Evolutionary conservation across 2,888 invertebrate genomes (phyloP), one percentile per base, ranked within the genome.

Genomic region (Leucoptera coffeella): DNA sequence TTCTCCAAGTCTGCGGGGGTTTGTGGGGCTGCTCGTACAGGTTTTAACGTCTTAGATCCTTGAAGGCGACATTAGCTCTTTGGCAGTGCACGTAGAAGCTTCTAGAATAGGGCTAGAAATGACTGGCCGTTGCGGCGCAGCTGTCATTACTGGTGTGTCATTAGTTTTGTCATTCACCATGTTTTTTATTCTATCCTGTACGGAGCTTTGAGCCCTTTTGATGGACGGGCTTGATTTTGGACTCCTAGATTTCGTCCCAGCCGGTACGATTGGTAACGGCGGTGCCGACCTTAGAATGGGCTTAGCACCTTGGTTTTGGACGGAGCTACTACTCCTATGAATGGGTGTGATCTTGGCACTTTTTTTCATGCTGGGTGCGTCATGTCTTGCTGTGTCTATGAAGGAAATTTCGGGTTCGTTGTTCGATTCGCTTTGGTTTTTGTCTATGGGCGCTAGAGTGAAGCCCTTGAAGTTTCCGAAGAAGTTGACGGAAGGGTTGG

Each of bases 401-500:
- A 25, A 15, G 1, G 50, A 45, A 10, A 44, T 42, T 28, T 41
- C 46, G 3, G 35, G 22, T 2, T 40, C 39, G 12, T 43, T 39
- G 14, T 33, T 32, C 7, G 35, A 35, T 32, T 38, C 42, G 12
- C 39, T 33, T 0, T 56, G 54, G 5, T 59, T n/a, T 30, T 58
- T 54, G 17, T 74, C 73, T 1, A 82, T 62, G 0, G 85, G 85
- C 0, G 79, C 74, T 23, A 91, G 71, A 1, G 84, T 82, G 53
- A 90, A 91, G 1, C 90, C 90, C 55, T 86, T 87, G 60, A 88
- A 89, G 42, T 88, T 85, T 1, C 90, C 90, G 50, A 88, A 88
- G 58, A 90, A 80, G 41, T 82, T 81, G 31, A 74, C 57, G 15
- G 73, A 48, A 23, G 73, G 64, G 37, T 65, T 67, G 2, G 67